These are phyloP conservation scores for Abrostola tripartita DNA, from an alignment of 2,888 invertebrate genomes.

Conservation along the genomic window DNA sequence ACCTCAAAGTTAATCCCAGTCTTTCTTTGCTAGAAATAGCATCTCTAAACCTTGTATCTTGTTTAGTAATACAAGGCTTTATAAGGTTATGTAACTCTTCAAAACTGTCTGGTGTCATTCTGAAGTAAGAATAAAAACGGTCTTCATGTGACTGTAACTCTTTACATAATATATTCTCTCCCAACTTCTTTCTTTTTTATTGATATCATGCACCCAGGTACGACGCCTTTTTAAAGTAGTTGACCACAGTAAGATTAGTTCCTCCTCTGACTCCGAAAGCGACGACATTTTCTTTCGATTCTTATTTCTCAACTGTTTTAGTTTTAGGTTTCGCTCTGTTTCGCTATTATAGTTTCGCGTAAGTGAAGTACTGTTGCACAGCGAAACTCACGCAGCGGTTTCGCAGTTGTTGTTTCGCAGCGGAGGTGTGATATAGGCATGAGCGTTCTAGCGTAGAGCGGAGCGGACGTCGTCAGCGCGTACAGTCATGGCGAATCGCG, in stretches of 20 bases:
- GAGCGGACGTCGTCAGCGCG: too few relatives aligned
- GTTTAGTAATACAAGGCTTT: conserved; percentile 5
- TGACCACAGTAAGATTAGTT: conserved; percentile 20
- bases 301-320: conserved; percentile 13
- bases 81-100: conserved; percentile 21
- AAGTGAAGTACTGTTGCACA: conserved; percentile 26
- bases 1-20: conserved; percentile 13
- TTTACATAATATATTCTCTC: conserved; percentile 20
- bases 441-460: too few relatives aligned
- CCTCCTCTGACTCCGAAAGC: conserved; percentile 21
- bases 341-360: conserved; percentile 22
- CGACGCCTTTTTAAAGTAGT: conserved; percentile 18
- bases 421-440: conserved; percentile 15
- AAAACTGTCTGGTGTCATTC: conserved; percentile 23
- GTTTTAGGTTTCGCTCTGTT: conserved; percentile 14
- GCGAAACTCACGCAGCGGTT: conserved; percentile 20
- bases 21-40: conserved; percentile 16
- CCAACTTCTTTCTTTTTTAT: conserved; percentile 19
- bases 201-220: conserved; percentile 20
- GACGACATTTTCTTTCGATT: conserved; percentile 16
- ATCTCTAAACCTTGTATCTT: conserved; percentile 21
- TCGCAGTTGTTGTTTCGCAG: conserved; percentile 23
- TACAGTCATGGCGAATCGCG: too few relatives aligned
- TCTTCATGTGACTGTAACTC: conserved; percentile 25
- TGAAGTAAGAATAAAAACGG: conserved; percentile 24